Evolutionary conservation across 2,797 vertebrate genomes (phyloP), one percentile per base, ranked within the genome.

Genomic region (Sciurus carolinensis): DNA sequence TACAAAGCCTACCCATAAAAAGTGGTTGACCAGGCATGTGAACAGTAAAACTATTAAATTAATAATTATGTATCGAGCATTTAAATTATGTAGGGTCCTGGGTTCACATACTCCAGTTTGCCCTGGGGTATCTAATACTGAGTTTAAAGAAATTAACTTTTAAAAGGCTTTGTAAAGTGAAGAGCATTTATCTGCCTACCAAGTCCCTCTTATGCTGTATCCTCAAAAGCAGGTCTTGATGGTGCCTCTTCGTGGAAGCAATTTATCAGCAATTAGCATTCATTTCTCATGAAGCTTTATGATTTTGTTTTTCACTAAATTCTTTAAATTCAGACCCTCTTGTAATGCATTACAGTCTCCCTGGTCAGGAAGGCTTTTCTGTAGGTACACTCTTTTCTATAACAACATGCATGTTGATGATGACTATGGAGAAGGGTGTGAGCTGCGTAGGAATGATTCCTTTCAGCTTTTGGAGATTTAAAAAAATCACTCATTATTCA

Each of bases 251-350:
- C 47, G 26, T 84, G 59, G 82, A 57, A 79, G 44, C 3, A 67
- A 13, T 44, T 75, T 80, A n/a, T 87, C 75, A 42, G 26, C 77
- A 90, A 15, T 89, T 72, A 71, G 73, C 52, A 59, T 72, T 94
- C 18, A 9, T 64, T 64, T 92, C 28, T 87, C 67, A 33, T 42
- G 73, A 88, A 85, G 18, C 77, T 93, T 75, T 75, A 79, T 91
- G 80, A 71, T 86, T 86, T 96, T 90, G 62, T 22, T 91, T 92
- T 95, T 88, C 50, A 86, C 57, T 44, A 39, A 82, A 84, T 95
- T 64, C 54, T 91, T 73, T 77, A 75, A 93, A 33, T 82, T 42
- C 66, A 86, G 69, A 57, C 59, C 84, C 13, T 54, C 87, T 81
- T 30, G 69, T 89, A 50, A 42, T 73, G 47, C 44, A 12, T 18